These are phyloP conservation scores for Plagiodera versicolora DNA, from an alignment of 2,888 invertebrate genomes.

Conservation along the genomic window DNA sequence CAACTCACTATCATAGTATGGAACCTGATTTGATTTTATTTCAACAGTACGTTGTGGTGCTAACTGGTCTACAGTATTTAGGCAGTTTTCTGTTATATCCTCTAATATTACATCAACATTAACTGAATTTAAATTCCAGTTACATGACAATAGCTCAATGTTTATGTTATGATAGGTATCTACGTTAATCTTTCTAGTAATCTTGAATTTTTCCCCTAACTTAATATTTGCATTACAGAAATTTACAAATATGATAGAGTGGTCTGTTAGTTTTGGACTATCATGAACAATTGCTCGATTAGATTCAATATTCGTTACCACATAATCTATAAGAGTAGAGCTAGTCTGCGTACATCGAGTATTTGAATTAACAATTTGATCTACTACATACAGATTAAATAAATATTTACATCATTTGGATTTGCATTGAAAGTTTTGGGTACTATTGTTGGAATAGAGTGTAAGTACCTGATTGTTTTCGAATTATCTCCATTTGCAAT, in stretches of 20 bases:
- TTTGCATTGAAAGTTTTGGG: no score
- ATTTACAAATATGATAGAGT: not conserved
- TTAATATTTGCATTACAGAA: not conserved
- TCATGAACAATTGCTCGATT: constrained; percentile 1
- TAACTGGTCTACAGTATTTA: not conserved
- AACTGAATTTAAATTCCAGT: not conserved
- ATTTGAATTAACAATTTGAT: not conserved
- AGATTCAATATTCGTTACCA: not conserved
- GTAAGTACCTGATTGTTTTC: no score
- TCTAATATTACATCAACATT: not conserved
- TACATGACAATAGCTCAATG: not conserved
- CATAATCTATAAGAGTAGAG: not conserved
- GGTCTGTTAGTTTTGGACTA: constrained; percentile 3
- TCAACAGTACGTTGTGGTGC: constrained; percentile 1
- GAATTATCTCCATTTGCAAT: no score
- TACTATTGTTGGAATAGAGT: no score
- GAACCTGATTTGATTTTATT: constrained; percentile 1
- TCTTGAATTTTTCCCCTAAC: not conserved
- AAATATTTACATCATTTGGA: no score
- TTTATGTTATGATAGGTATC: not conserved
- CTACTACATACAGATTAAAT: not conserved
- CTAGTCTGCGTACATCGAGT: not conserved
- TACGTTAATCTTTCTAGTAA: not conserved
- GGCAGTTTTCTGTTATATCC: not conserved
- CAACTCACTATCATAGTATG: constrained; percentile 5